Base-by-base conservation (phyloP, 2,888 invertebrate species). In the Perizoma flavofasciatum region DNA sequence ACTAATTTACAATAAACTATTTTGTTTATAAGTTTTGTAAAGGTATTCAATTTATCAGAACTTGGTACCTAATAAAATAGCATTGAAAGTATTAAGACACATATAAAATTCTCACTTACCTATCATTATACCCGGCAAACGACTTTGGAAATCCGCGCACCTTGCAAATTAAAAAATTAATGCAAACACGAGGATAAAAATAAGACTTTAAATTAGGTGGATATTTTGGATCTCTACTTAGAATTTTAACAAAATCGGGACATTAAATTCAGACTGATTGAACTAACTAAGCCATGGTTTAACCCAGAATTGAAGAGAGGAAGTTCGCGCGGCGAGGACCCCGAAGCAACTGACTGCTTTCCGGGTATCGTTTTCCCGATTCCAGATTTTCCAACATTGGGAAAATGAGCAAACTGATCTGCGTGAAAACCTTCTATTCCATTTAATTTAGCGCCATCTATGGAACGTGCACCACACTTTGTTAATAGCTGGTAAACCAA, bases 321-420 rank as follows among this genome's bases (percentile, higher is more conserved):
- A 74, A 86, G 85, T 82, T 79, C 78, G 71, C 87, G 69, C 85
- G 73, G 65, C 75, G 86, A 81, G 77, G 70, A 83, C 81, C 82
- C 85, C 85, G 83, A 82, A 81, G 78, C 88, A 83, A 91, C 91
- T 91, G 89, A 86, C 79, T 78, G 67, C 76, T 77, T 79, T 82
- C 87, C 85, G 81, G 86, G 85, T 82, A 79, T 75, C 79, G 78
- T 86, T 86, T 88, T 81, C 85, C 83, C 81, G 77, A 83, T 80
- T 81, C 78, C 75, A 71, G 75, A 77, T 74, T 81, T 84, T 83
- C 79, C 62, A 69, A 68, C 67, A 69, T 65, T 63, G 58, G 69
- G 68, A 70, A 61, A 72, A 70, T 70, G 68, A 71, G 63, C 59
- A 52, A 59, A 49, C 11, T 32, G 43, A 68, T 61, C 63, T 71